Base-by-base conservation (phyloP, 2,888 invertebrate species). In the Dioctria rufipes region DNA sequence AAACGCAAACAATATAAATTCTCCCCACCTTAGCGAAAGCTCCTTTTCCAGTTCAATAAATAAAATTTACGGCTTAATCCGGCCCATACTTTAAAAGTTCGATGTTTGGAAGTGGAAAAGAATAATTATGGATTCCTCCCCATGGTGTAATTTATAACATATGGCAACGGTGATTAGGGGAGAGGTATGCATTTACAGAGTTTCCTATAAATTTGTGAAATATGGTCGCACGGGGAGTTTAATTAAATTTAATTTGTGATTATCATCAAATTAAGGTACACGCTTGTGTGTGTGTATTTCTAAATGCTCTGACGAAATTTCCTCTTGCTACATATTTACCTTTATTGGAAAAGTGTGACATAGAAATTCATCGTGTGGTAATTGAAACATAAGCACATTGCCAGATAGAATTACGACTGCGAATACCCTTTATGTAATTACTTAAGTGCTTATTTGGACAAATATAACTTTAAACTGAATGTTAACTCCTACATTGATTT, bases 41-140 rank as follows among this genome's bases (percentile, higher is more conserved):
- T 58, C 58, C 60, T 60, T 67, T 67, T 54, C 73, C 54, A 40
- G 73, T 73, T 73, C 73, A 73, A 73, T 73, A 73, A 73, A 60
- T 73, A 58, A 73, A 73, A 73, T 73, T 73, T 60, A 73, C 73
- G 73, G 73, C 73, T 73, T 73, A 73, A 73, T 73, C 73, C 42
- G 54, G 58, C 58, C 25, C 73, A 60, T 60, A 42, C 58, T 51
- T 73, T 73, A 73, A 73, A 73, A 73, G 73, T 73, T 73, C 42
- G 58, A 39, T 73, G 58, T 42, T 73, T 58, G 73, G 25, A 61
- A 73, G 51, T 54, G 60, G 73, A 60, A 71, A 73, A 73, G 73
- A 73, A 73, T 73, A 73, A 73, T 73, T 73, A 60, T 42, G 42
- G 60, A 73, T 49, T 58, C 37, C 73, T 60, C 73, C 60, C 60